Evolutionary conservation across 2,113 vertebrate genomes (phyloP).

Genomic region (Pomatorhinus ruficollis): DNA sequence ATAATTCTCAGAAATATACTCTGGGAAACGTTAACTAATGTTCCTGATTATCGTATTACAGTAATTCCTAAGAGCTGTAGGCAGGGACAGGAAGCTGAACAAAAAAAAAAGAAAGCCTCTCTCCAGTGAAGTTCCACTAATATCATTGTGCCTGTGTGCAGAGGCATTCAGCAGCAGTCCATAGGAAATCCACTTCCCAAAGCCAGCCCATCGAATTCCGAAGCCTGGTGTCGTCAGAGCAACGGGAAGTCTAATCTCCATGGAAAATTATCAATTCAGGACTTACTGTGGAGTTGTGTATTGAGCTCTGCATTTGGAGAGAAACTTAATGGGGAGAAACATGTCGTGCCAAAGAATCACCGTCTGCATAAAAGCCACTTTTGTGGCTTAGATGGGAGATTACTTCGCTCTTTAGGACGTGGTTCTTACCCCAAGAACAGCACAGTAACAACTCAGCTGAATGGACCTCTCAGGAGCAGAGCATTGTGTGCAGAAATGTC

Average conservation of each 20-base stretch:
- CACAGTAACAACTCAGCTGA: neutral
- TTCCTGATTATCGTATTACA: neutral
- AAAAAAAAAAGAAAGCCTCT: neutral
- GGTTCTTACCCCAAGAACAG: neutral
- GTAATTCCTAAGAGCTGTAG: conserved; percentile 29
- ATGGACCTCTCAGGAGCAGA: neutral
- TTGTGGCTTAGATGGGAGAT: conserved; percentile 14
- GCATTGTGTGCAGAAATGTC: neutral
- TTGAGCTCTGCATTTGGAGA: neutral
- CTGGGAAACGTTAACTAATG: conserved; percentile 15
- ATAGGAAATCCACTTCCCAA: conserved; percentile 1
- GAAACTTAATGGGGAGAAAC: conserved; percentile 7
- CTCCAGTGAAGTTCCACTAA: neutral
- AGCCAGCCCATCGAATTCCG: neutral
- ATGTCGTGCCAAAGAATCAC: neutral
- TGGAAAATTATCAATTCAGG: conserved; percentile 38
- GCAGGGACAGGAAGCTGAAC: conserved; percentile 9
- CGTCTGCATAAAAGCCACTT: neutral
- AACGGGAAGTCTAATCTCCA: neutral
- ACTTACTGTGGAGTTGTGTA: neutral
- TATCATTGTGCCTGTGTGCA: neutral
- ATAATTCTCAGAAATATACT: neutral
- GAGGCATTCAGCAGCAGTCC: neutral
- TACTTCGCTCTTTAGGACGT: neutral
- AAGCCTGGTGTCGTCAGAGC: neutral